Percentiles rank a stretch among this genome's conserved stretches.
Conservation (phyloP, 1,140 invertebrate genomes). For the Panagrolaimus sp. region DNA sequence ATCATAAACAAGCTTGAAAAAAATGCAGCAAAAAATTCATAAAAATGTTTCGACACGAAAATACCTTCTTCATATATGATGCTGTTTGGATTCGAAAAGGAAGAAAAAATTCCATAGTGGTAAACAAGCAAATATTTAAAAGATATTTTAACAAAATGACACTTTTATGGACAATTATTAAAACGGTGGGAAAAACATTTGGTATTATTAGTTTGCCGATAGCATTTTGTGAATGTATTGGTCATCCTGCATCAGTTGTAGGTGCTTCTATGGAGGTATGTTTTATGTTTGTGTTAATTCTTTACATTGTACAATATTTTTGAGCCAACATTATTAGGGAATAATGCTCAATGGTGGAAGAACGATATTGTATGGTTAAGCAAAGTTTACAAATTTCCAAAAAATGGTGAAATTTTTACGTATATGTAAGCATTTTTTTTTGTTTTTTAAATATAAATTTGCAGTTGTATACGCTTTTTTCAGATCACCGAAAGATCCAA, state of each 20-base stretch:
- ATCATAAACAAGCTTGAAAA: too few species aligned
- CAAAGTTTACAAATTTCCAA: constrained; percentile 5
- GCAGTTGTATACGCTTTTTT: background rate
- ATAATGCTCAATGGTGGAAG: constrained; percentile 29
- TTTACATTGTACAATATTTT: constrained; percentile 16
- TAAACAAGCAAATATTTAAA: too few species aligned
- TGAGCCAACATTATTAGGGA: constrained; percentile 30
- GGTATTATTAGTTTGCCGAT: constrained; percentile 34
- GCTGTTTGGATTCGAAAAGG: too few species aligned
- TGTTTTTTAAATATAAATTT: background rate
- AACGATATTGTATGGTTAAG: constrained; percentile 32
- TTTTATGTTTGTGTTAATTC: constrained; percentile 2
- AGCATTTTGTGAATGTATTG: constrained; percentile 29
- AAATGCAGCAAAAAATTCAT: too few species aligned
- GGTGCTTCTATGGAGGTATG: constrained; percentile 40
- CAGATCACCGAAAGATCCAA: constrained; percentile 35
- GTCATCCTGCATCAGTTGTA: constrained; percentile 30
- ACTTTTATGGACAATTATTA: background rate
- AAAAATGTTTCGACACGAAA: too few species aligned
- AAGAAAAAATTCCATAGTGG: too few species aligned
- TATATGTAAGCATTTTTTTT: constrained; percentile 27
- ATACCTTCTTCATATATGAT: too few species aligned
- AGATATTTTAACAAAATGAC: background rate
- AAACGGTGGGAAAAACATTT: constrained; percentile 3
- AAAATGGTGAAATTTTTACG: constrained; percentile 28